Conservation (phyloP, 2,888 invertebrate genomes). For the Metallyticus violacea region DNA sequence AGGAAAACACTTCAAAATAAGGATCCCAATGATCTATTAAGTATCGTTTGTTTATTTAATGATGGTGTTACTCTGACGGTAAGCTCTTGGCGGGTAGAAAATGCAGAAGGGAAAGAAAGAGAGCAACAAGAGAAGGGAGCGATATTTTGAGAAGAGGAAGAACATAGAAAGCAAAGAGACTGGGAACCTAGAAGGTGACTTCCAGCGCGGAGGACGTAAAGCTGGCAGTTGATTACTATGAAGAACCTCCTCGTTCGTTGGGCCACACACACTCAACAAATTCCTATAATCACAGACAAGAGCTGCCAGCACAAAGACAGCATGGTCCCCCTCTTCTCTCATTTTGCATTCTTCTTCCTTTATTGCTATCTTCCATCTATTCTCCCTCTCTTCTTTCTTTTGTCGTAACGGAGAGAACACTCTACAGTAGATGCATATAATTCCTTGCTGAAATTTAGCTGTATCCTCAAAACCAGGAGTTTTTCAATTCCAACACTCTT, state of each 20-base stretch:
- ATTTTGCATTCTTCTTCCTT: background rate
- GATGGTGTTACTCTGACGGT: background rate
- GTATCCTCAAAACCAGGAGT: no score
- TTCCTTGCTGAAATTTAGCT: background rate
- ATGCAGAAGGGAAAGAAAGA: background rate
- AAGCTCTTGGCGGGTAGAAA: background rate
- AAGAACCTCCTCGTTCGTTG: background rate
- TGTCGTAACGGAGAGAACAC: no score
- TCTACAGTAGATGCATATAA: background rate
- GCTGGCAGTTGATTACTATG: background rate
- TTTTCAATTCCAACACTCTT: background rate
- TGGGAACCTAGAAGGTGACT: background rate
- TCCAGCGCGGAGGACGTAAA: background rate
- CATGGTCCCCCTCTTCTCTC: background rate
- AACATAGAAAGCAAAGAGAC: background rate
- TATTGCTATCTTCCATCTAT: background rate
- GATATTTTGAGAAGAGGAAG: background rate
- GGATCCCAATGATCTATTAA: background rate
- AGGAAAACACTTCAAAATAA: background rate
- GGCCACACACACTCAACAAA: constrained; percentile 6
- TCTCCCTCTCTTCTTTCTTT: background rate
- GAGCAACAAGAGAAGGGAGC: background rate
- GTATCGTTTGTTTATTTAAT: background rate
- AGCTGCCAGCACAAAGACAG: no score
- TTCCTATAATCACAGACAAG: constrained; percentile 1